Base-by-base conservation (phyloP, 2,888 invertebrate species). In the Endomychus coccineus region DNA sequence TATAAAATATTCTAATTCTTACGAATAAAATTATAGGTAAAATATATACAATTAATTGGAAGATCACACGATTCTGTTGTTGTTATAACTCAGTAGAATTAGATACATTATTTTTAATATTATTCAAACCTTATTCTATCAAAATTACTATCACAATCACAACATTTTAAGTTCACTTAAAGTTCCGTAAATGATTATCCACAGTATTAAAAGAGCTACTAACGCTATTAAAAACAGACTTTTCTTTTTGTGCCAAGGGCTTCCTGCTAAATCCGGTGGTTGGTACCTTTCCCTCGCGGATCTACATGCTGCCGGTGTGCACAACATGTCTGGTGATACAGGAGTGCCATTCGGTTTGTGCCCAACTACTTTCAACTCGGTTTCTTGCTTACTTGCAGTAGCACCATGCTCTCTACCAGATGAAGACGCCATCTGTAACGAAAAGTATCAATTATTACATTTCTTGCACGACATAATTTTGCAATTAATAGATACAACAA, bases 231-330 rank as follows among this genome's bases (percentile, higher is more conserved):
- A 61, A 47, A 70, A 69, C 40, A 69, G 58, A 1, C 70, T 70
- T 49, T 74, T 73, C 17, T 66, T 62, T 12, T 51, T 53, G 42
- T 72, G 69, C 73, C 73, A 73, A 1, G 73, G 73, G 40, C 67
- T 70, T 40, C 68, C 69, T 9, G 67, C 49, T 34, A 64, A 44
- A 45, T 63, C 60, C 2, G 64, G 62, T 1, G 61, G 56, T 29
- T 56, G 52, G 37, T 56, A 61, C 10, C 53, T 52, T 34, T 54
- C 57, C 36, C 64, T 54, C 2, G 64, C 63, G 13, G 54, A 45
- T 40, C 58, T 52, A 43, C 67, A 67, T 11, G 62, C 61, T 44
- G 64, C 60, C n/a, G 65, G 62, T 11, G 54, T 53, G 40, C 66
- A 66, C 12, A 53, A 50, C 6, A 46, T 49, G 14, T 48, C 46